Evolutionary conservation across 2,113 vertebrate genomes (phyloP).

Genomic region (Bubo scandiacus): DNA sequence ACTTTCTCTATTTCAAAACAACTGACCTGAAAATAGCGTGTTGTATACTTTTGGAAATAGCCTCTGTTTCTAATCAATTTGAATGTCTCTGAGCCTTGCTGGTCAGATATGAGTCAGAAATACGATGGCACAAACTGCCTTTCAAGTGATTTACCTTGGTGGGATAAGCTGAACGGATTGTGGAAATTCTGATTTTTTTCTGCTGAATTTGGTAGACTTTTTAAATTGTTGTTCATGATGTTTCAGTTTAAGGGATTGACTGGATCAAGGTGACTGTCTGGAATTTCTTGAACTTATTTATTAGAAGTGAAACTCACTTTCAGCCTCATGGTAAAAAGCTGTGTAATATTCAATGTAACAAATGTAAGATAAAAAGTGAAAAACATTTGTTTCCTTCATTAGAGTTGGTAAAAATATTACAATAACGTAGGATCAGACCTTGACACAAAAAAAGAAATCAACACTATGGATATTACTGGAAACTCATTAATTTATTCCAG

Average conservation of each 20-base stretch:
- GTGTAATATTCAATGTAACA: not conserved
- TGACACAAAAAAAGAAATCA: not conserved
- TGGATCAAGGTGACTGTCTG: not conserved
- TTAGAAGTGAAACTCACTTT: not conserved
- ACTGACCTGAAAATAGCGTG: not conserved
- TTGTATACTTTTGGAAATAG: not conserved
- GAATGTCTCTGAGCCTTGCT: not conserved
- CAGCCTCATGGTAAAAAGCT: not conserved
- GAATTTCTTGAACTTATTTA: not conserved
- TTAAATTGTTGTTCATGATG: not conserved
- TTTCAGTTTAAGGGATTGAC: not conserved
- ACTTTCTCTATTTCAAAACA: not conserved
- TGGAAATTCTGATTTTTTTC: not conserved
- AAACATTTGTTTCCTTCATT: not conserved
- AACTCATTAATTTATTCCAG: not conserved
- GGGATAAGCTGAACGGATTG: not conserved
- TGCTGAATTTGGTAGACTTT: not conserved
- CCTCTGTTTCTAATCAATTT: not conserved
- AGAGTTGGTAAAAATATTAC: not conserved
- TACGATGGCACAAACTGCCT: not conserved
- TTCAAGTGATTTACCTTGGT: not conserved
- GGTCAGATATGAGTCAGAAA: not conserved
- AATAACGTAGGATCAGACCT: not conserved
- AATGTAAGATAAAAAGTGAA: not conserved
- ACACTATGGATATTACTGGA: not conserved